Evolutionary conservation across 1,140 invertebrate genomes (phyloP).

Genomic region (Penaeus chinensis): DNA sequence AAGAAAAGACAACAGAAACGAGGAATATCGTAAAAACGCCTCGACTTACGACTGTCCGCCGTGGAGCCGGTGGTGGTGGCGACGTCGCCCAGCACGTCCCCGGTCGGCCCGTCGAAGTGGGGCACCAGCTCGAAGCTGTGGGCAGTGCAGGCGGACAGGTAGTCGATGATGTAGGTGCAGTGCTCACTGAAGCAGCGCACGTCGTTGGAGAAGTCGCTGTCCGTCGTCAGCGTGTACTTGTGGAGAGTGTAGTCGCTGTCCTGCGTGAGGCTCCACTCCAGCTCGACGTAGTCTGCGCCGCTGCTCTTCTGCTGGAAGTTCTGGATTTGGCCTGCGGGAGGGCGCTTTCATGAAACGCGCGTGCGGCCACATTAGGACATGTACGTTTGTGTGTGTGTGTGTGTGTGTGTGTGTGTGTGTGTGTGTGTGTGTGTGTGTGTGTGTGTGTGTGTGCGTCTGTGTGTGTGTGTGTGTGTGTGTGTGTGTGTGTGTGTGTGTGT

Average conservation of each 20-base stretch:
- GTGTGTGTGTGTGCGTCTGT: too few relatives aligned
- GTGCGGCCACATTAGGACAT: not conserved
- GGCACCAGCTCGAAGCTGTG: conserved; percentile 33
- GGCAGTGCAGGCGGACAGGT: conserved; percentile 18
- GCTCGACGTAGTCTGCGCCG: not conserved
- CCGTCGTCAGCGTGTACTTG: conserved; percentile 24
- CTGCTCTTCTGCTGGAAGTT: conserved; percentile 24
- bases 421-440: too few relatives aligned
- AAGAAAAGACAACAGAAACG: too few relatives aligned
- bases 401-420: too few relatives aligned
- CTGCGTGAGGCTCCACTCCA: conserved; percentile 19
- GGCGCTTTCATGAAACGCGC: not conserved
- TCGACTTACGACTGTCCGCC: conserved; percentile 19
- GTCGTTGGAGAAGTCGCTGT: conserved; percentile 13
- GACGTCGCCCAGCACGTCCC: not conserved
- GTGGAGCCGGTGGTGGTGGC: conserved; percentile 20
- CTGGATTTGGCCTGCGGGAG: conserved; percentile 20
- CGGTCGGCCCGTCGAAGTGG: conserved; percentile 11
- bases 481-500: too few relatives aligned
- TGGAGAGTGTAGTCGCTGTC: conserved; percentile 17
- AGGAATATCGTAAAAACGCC: too few relatives aligned
- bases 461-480: too few relatives aligned
- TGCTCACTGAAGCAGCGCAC: not conserved
- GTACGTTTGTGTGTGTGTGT: too few relatives aligned
- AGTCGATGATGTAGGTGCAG: not conserved